Percentiles rank a stretch among this genome's conserved stretches.
phyloP scores from a whole-genome alignment of 2,797 vertebrate genomes.

The Clarias laeviceps region DNA sequence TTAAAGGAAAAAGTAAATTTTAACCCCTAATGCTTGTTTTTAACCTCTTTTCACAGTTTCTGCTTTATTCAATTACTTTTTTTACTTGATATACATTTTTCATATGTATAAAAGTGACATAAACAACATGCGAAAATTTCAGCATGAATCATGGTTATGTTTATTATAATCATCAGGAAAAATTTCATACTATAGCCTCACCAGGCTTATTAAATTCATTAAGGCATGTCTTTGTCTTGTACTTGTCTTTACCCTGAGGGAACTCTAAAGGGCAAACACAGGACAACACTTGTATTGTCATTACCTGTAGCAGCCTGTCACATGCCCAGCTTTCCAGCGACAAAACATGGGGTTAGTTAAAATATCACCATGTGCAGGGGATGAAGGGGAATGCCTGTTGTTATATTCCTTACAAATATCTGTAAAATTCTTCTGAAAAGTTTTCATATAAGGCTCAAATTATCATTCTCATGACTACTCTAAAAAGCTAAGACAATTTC shows the following conservation, averaged over 20 bases:
- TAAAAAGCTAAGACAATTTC: not conserved
- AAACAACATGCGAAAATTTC: not conserved
- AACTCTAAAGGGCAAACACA: constrained; percentile 31
- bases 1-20: too few relatives aligned
- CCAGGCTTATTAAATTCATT: constrained; percentile 9
- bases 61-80: not conserved
- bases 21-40: too few relatives aligned
- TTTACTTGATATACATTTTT: not conserved
- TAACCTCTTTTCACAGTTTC: not conserved
- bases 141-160: not conserved
- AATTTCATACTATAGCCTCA: not conserved
- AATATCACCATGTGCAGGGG: constrained; percentile 17
- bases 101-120: not conserved
- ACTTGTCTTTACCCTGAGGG: not conserved
- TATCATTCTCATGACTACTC: not conserved
- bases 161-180: not conserved
- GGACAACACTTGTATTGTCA: not conserved
- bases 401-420: constrained; percentile 9
- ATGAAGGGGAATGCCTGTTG: not conserved
- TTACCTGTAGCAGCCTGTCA: constrained; percentile 6
- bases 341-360: constrained; percentile 20
- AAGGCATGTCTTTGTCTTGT: constrained; percentile 8
- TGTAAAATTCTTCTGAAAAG: not conserved
- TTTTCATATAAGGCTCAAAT: not conserved
- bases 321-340: not conserved